A percentile compares a stretch with the other conserved stretches of the same genome.
phyloP scores from a whole-genome alignment of 2,113 vertebrate genomes.

The Apeltes quadracus region DNA sequence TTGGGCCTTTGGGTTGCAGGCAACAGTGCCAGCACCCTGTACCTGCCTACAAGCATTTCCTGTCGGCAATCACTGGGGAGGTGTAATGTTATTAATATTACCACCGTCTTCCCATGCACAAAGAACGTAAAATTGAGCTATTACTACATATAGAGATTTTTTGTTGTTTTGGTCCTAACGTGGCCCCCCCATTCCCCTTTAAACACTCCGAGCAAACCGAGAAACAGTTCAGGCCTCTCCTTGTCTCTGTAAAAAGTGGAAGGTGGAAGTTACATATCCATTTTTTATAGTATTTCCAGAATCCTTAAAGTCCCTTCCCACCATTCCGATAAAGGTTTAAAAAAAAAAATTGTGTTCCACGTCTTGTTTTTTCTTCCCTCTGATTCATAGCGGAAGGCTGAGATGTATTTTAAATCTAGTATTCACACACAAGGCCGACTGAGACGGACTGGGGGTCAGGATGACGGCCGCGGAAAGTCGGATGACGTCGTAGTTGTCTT shows the following conservation, averaged over 20 bases:
- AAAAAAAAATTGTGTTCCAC: background rate
- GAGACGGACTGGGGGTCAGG: background rate
- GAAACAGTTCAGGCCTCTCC: background rate
- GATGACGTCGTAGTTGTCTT: background rate
- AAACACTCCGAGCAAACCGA: background rate
- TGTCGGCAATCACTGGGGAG: no score
- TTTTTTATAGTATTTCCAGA: background rate
- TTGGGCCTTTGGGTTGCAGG: background rate
- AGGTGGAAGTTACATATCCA: no score
- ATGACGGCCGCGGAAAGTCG: background rate
- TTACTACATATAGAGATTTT: no score
- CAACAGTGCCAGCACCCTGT: background rate
- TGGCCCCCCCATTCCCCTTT: background rate
- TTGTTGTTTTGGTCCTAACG: no score
- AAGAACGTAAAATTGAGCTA: background rate
- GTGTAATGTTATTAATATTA: background rate
- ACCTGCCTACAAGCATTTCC: background rate
- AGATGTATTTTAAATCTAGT: background rate
- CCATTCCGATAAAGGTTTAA: background rate
- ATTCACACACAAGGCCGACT: background rate
- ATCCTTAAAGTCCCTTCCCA: background rate
- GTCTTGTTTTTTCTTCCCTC: background rate
- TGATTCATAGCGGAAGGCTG: background rate
- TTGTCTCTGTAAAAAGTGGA: no score
- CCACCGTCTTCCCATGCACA: background rate